Base-by-base conservation (phyloP, 2,888 invertebrate species). In the Idaea aversata region DNA sequence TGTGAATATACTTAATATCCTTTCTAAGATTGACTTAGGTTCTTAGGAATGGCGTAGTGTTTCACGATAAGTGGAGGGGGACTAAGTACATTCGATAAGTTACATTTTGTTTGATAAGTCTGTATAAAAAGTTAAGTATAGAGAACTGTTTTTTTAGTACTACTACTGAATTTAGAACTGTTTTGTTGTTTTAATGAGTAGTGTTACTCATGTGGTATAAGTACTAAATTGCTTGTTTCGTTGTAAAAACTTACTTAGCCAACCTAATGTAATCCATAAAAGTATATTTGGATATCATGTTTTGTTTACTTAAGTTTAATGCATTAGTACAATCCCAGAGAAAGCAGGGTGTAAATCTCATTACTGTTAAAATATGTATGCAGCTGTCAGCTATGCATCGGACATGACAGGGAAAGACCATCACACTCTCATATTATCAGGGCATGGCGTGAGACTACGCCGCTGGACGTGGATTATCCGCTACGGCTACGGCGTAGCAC, bases 401-500 rank as follows among this genome's bases (percentile, higher is more conserved):
- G 87, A 88, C 86, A 87, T 88, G 86, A 87, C 87, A 88, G 77
- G 84, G 83, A 86, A 87, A 88, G 84, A 86, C 84, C 88, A 88
- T 88, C 88, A 86, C 75, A 78, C 79, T 47, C 47, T 47, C 7
- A 47, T 70, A 86, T 87, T 87, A 86, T 86, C 87, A 87, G 79
- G 84, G 78, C 72, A 79, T 80, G 74, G 69, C 90, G 91, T 91
- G 91, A 85, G 92, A 91, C 87, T 81, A 80, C 85, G 86, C 90
- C 83, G 75, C 84, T 87, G 87, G 90, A 83, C 85, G 79, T 79
- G 88, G 91, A 91, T 91, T 88, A 91, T 86, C 84, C 80, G 76
- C 88, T 88, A 89, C 89, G 77, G 80, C 90, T 90, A 89, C 90
- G 87, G 59, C 82, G 91, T 90, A 90, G 90, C 82, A 75, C 80